These are phyloP conservation scores for Hippocampus guttulatus DNA, from an alignment of 2,113 vertebrate genomes.

Conservation along the genomic window DNA sequence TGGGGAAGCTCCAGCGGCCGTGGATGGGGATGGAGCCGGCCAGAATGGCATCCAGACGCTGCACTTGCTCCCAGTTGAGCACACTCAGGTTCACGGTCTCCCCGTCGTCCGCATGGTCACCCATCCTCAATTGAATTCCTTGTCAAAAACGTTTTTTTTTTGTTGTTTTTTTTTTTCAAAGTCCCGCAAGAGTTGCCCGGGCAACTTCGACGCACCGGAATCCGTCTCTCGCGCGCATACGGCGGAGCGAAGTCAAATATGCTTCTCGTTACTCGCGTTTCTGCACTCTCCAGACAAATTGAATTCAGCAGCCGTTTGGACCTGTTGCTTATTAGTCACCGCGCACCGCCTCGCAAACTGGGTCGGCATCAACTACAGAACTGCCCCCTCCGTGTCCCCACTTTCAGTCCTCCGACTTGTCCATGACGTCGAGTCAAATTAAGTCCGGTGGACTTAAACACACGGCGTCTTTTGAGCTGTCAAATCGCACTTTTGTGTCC, in stretches of 20 bases:
- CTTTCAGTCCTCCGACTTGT: constrained; percentile 16
- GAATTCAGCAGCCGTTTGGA: constrained; percentile 28
- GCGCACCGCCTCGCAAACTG: constrained; percentile 17
- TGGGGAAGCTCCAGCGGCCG: constrained; percentile 96
- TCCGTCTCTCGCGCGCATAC: not conserved
- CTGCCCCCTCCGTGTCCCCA: not conserved
- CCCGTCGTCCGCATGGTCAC: constrained; percentile 71
- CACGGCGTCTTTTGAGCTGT: constrained; percentile 5
- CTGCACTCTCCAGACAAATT: constrained; percentile 34
- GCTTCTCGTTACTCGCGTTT: constrained; percentile 50
- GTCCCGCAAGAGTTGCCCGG: not conserved
- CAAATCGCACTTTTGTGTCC: not conserved
- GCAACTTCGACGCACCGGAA: not conserved
- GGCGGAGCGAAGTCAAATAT: not conserved
- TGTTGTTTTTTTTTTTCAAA: not conserved
- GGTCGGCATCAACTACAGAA: constrained; percentile 1
- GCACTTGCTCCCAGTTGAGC: constrained; percentile 97
- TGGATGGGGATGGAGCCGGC: constrained; percentile 94
- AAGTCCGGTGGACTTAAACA: constrained; percentile 38
- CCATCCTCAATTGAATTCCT: constrained; percentile 67
- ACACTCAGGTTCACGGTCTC: constrained; percentile 82
- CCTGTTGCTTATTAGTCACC: constrained; percentile 26
- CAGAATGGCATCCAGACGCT: constrained; percentile 87
- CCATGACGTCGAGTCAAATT: constrained; percentile 19
- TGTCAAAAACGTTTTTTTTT: not conserved